Base-by-base conservation (phyloP, 2,888 invertebrate species). In the Eupithecia tripunctaria region DNA sequence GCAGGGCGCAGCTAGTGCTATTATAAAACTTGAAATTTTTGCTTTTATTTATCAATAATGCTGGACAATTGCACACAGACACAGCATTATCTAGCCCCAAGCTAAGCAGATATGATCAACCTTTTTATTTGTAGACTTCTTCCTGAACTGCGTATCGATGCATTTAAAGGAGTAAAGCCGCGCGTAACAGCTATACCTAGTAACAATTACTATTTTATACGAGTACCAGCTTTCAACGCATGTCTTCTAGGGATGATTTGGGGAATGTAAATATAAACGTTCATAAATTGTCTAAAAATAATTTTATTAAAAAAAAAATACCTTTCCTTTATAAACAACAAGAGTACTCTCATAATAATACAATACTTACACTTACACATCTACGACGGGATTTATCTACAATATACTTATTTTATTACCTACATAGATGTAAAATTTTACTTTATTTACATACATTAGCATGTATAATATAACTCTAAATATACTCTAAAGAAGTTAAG, bases 291-390 rank as follows among this genome's bases (percentile, higher is more conserved):
- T 29, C 21, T 25, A 36, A 63, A 87, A 86, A 88, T 85, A 87
- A 76, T 86, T 90, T 90, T 88, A 89, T 89, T 90, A 82, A 36
- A 3, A 36, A 88, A 21, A 89, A 89, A 87, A 88, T 88, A 88
- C 81, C 66, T 81, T 82, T 79, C 56, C 21, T 63, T 32, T 36
- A 36, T 63, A 38, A 41, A 64, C 38, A 64, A 21, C 18, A 25
- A 41, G 6, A 63, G 21, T 21, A 47, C 15, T 21, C 5, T n/a
- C n/a, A n/a, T n/a, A n/a, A 0, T 63, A 29, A 63, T 12, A 36
- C 32, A 36, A n/a, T 63, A 62, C 29, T 29, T n/a, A 62, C 32
- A 62, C 18, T 38, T n/a, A 12, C 32, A 12, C 32, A 4, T 14
- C 38, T 64, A 56, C 12, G 14, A 21, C 56, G 5, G 14, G 14